Evolutionary conservation across 2,113 vertebrate species (phyloP).

Genomic region (Nycticryphes semicollaris): DNA sequence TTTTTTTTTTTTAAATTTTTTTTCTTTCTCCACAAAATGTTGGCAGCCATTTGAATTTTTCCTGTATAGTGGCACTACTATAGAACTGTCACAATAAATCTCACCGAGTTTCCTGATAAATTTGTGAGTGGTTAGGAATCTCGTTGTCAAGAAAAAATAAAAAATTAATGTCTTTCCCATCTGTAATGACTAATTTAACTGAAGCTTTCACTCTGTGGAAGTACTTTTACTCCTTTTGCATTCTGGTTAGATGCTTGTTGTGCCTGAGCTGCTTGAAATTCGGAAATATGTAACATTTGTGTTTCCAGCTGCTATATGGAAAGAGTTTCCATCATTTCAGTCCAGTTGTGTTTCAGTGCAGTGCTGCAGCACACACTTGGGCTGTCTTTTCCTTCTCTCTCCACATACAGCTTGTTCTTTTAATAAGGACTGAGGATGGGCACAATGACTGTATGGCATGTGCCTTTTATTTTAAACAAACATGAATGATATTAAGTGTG

Average conservation of each 20-base stretch:
- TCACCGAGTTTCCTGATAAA: not conserved
- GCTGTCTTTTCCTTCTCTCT: not conserved
- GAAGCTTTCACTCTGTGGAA: not conserved
- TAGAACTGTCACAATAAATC: not conserved
- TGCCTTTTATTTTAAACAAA: not conserved
- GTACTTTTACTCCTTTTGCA: not conserved
- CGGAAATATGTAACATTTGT: not conserved
- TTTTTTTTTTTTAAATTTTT: not conserved
- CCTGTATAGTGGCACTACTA: not conserved
- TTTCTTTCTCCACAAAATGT: not conserved
- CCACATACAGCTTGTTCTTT: not conserved
- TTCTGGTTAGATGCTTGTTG: not conserved
- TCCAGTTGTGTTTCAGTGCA: not conserved
- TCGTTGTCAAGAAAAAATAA: not conserved
- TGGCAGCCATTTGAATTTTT: not conserved
- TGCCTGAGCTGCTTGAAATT: conserved; percentile 3
- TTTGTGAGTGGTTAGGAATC: not conserved
- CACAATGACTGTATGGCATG: not conserved
- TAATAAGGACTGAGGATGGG: not conserved
- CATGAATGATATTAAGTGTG: not conserved
- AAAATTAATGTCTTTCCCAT: not conserved
- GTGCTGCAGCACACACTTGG: not conserved
- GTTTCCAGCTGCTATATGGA: not conserved
- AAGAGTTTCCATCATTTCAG: conserved; percentile 1
- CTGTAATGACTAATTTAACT: not conserved